Conservation (phyloP, 2,888 invertebrate species). For the Catocala nupta region DNA sequence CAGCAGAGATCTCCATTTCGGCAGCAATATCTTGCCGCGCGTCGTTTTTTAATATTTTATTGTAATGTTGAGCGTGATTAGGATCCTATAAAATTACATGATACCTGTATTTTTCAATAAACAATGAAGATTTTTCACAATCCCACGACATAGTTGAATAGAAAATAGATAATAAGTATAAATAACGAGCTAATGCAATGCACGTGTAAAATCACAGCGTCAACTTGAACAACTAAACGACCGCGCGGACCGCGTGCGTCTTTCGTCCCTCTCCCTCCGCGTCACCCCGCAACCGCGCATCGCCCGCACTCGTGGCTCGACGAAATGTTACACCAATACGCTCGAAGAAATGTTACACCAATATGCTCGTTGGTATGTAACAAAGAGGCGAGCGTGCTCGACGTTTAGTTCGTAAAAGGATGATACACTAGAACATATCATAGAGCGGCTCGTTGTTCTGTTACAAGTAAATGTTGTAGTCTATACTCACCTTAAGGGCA, state of each 20-base stretch:
- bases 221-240: constrained; percentile 21
- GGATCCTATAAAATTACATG: constrained; percentile 20
- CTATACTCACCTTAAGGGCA: constrained; percentile 57
- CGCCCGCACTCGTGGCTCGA: constrained; percentile 26
- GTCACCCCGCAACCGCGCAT: constrained; percentile 29
- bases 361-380: constrained; percentile 24
- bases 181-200: constrained; percentile 21
- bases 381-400: constrained; percentile 24
- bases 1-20: constrained; percentile 20
- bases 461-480: constrained; percentile 72
- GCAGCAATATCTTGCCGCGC: constrained; percentile 21
- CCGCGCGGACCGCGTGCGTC: constrained; percentile 25
- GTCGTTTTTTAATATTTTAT: constrained; percentile 26
- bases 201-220: constrained; percentile 26
- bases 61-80: constrained; percentile 22
- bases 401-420: constrained; percentile 23
- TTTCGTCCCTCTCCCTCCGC: constrained; percentile 27
- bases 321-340: constrained; percentile 15
- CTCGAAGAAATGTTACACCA: constrained; percentile 16
- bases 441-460: constrained; percentile 67
- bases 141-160: constrained; percentile 24
- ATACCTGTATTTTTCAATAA: constrained; percentile 23
- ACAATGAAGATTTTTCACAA: constrained; percentile 18
- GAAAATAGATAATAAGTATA: constrained; percentile 21
- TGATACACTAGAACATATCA: constrained; percentile 55